These are phyloP conservation scores for Thyatira batis DNA, from an alignment of 2,888 invertebrate genomes.

Conservation along the genomic window DNA sequence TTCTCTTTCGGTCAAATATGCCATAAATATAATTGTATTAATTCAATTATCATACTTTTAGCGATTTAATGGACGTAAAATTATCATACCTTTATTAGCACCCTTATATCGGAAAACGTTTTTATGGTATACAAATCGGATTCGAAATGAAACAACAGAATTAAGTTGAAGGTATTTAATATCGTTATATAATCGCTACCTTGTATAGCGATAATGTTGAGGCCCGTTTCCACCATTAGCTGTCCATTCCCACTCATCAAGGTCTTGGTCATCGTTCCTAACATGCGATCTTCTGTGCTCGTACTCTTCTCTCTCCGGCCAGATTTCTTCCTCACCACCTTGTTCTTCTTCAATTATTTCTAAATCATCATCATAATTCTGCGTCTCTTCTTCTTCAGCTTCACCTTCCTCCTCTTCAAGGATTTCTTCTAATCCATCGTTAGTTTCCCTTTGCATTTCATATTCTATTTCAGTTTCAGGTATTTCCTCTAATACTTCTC, in stretches of 20 bases:
- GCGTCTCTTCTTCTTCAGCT: constrained; percentile 32
- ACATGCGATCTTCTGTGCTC: constrained; percentile 43
- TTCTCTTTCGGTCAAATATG: not conserved
- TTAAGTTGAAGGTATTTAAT: constrained; percentile 28
- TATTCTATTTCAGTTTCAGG: constrained; percentile 72
- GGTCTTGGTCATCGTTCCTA: constrained; percentile 58
- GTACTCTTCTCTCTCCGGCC: constrained; percentile 56
- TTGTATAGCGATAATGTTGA: constrained; percentile 68
- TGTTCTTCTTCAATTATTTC: constrained; percentile 71
- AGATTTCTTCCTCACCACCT: constrained; percentile 64
- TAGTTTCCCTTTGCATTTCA: constrained; percentile 62
- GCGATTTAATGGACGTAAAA: not conserved
- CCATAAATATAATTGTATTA: not conserved
- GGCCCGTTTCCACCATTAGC: constrained; percentile 54
- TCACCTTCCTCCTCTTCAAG: constrained; percentile 72
- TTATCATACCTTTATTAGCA: not conserved
- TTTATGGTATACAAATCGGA: too few relatives aligned
- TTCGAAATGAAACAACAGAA: not conserved
- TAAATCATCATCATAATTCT: constrained; percentile 56
- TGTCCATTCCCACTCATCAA: constrained; percentile 79
- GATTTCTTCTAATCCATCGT: constrained; percentile 67
- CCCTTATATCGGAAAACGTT: not conserved
- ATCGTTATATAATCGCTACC: constrained; percentile 52
- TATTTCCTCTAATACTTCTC: constrained; percentile 74
- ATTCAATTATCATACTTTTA: not conserved